These are phyloP conservation scores for Heliconius ethilla DNA, from an alignment of 2,888 invertebrate species.

Conservation along the genomic window DNA sequence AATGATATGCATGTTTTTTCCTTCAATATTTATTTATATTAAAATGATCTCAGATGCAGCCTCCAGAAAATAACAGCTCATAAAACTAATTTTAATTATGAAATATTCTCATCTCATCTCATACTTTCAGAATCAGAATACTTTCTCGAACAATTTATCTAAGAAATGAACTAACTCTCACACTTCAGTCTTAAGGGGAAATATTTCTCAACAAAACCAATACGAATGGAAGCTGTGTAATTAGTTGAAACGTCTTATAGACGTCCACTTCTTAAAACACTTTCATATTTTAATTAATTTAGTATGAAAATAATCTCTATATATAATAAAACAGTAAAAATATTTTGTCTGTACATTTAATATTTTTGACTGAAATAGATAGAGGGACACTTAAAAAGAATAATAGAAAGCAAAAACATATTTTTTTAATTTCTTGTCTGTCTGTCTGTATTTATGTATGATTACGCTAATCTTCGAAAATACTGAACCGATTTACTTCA, in stretches of 20 bases:
- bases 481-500: too few species aligned
- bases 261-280: neutral
- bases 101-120: neutral
- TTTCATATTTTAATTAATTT: neutral
- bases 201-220: conserved; percentile 31
- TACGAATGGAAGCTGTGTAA: conserved; percentile 30
- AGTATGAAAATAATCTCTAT: neutral
- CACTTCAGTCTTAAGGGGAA: conserved; percentile 4
- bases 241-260: conserved; percentile 20
- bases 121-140: neutral
- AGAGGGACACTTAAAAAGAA: too few species aligned
- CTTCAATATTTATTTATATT: too few species aligned
- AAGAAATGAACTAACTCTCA: conserved; percentile 4
- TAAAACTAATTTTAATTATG: conserved; percentile 2
- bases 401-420: too few species aligned
- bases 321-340: too few species aligned
- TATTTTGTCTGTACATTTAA: too few species aligned
- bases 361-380: too few species aligned
- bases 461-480: too few species aligned
- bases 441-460: too few species aligned
- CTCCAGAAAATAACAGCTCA: neutral
- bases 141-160: conserved; percentile 4
- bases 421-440: too few species aligned
- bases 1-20: too few species aligned
- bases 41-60: neutral